Percentiles rank a stretch among this genome's conserved stretches.
These are phyloP conservation scores for Cirrhinus mrigala DNA, from an alignment of 2,797 vertebrate species.

Conservation along the genomic window DNA sequence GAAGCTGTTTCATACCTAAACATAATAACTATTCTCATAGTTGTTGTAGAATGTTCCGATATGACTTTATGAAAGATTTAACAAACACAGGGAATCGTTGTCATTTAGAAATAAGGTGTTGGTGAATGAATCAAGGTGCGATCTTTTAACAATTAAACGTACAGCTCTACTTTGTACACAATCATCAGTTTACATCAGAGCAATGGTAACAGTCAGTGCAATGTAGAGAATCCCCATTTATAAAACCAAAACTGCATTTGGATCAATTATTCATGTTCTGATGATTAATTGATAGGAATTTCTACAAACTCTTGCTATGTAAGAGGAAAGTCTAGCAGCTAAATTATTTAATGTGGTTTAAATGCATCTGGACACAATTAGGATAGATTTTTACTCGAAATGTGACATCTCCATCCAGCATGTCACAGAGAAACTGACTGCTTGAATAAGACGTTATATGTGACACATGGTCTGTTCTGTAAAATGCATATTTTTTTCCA, in stretches of 20 bases:
- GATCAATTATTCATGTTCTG: constrained; percentile 70
- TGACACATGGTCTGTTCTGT: neutral
- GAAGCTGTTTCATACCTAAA: too few relatives aligned
- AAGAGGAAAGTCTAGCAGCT: constrained; percentile 64
- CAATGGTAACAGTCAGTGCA: constrained; percentile 2
- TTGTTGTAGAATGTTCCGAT: too few relatives aligned
- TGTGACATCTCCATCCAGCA: constrained; percentile 59
- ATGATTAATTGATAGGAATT: constrained; percentile 76
- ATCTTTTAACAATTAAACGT: too few relatives aligned
- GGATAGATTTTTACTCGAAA: constrained; percentile 70
- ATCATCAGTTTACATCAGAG: neutral
- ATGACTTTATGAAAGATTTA: too few relatives aligned
- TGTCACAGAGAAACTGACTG: neutral
- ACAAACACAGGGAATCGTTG: too few relatives aligned
- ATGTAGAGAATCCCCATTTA: constrained; percentile 32
- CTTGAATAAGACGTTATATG: neutral
- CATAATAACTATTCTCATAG: too few relatives aligned
- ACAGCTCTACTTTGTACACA: too few relatives aligned
- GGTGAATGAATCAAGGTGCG: too few relatives aligned
- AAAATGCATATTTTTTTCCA: neutral
- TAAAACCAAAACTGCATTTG: constrained; percentile 44
- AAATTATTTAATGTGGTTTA: constrained; percentile 77
- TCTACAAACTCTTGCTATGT: constrained; percentile 65
- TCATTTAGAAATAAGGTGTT: too few relatives aligned
- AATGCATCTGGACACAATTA: constrained; percentile 79